These are phyloP conservation scores for Eonycteris spelaea DNA, from an alignment of 2,113 vertebrate genomes.

Conservation along the genomic window DNA sequence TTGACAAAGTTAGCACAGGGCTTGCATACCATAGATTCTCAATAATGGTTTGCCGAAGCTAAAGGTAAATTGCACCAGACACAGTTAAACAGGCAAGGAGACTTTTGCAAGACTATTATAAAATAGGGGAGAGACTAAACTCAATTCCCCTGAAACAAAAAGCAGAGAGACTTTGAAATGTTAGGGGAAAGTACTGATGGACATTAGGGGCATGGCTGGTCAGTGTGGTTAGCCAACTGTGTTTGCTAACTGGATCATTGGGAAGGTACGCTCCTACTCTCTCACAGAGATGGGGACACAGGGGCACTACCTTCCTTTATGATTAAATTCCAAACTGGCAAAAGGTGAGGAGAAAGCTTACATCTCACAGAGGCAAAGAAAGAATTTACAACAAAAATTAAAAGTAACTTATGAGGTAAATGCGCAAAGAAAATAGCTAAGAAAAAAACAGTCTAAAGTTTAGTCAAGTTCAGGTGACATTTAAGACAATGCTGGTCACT, in stretches of 20 bases:
- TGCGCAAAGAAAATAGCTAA: background rate
- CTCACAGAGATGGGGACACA: background rate
- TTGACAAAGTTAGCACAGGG: background rate
- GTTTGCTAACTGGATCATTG: background rate
- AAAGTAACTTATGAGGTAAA: background rate
- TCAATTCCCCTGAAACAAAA: background rate
- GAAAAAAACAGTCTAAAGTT: background rate
- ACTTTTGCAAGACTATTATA: background rate
- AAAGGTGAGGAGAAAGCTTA: background rate
- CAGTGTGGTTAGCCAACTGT: background rate
- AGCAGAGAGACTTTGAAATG: background rate
- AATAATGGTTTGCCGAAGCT: background rate
- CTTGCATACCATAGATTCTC: background rate
- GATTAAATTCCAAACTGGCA: background rate
- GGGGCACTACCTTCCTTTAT: background rate
- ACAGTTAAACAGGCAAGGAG: background rate
- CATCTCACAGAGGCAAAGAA: background rate
- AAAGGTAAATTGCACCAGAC: background rate
- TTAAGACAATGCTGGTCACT: background rate
- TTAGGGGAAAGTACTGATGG: background rate
- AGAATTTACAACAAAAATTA: background rate
- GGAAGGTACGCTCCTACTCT: too few species aligned
- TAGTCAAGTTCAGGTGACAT: background rate
- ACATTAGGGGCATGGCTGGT: background rate
- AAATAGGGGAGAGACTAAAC: background rate